These are phyloP conservation scores for Knipowitschia caucasica DNA, from an alignment of 2,797 vertebrate genomes.

Conservation along the genomic window DNA sequence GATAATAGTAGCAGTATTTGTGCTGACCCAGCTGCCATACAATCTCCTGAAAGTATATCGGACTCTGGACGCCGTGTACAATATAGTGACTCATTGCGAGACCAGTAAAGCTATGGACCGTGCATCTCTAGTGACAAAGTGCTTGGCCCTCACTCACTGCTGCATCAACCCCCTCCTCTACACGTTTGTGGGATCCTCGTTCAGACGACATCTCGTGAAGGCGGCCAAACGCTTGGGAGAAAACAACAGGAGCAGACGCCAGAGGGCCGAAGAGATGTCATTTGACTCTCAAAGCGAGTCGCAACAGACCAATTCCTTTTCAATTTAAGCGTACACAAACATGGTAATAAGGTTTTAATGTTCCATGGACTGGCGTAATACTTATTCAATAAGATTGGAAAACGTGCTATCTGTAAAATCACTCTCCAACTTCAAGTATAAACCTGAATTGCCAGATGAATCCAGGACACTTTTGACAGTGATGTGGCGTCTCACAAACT, in stretches of 20 bases:
- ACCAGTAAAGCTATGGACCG: constrained; percentile 82
- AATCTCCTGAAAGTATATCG: constrained; percentile 84
- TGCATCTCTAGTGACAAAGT: constrained; percentile 82
- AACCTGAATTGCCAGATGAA: no score
- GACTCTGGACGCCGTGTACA: constrained; percentile 80
- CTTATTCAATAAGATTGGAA: neutral
- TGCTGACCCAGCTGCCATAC: constrained; percentile 89
- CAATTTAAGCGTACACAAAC: constrained; percentile 49
- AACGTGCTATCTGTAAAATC: no score
- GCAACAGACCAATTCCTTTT: constrained; percentile 70
- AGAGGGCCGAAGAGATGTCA: constrained; percentile 58
- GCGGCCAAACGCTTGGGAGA: constrained; percentile 75
- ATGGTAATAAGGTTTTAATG: neutral
- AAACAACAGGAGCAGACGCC: constrained; percentile 24
- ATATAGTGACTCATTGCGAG: constrained; percentile 79
- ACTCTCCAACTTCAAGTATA: no score
- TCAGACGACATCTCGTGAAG: constrained; percentile 80
- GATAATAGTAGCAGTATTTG: constrained; percentile 81
- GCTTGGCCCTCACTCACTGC: constrained; percentile 85
- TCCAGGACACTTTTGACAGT: no score
- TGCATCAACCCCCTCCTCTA: constrained; percentile 93
- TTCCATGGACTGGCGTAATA: neutral
- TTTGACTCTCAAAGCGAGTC: constrained; percentile 60
- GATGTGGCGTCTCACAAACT: no score
- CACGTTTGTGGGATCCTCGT: constrained; percentile 83